These are phyloP conservation scores for Pachypanchax playfairii DNA, from an alignment of 2,113 vertebrate species.

Conservation along the genomic window DNA sequence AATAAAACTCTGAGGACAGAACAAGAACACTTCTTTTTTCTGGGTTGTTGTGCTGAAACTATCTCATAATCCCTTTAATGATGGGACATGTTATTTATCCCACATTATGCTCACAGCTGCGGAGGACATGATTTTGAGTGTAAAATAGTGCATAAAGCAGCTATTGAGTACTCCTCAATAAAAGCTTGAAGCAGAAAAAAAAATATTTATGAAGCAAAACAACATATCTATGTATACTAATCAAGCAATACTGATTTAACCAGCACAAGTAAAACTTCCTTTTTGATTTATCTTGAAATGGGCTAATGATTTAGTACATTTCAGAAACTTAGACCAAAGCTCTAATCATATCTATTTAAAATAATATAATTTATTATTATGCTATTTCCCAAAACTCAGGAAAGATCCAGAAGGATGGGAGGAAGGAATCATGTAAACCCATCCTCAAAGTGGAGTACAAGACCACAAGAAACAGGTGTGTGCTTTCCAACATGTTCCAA, in stretches of 20 bases:
- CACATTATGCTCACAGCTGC: neutral
- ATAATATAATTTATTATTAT: neutral
- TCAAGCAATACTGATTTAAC: neutral
- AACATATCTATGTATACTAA: neutral
- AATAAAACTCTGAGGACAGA: neutral
- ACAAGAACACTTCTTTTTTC: neutral
- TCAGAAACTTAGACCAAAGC: neutral
- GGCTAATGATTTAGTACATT: neutral
- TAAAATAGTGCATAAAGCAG: neutral
- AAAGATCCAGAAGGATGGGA: conserved; percentile 92
- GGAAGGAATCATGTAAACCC: conserved; percentile 96
- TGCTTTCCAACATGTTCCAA: neutral
- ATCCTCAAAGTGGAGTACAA: conserved; percentile 99
- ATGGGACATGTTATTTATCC: neutral
- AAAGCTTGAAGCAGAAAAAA: neutral
- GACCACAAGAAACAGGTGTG: conserved; percentile 92
- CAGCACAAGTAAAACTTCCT: neutral
- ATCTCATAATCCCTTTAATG: conserved; percentile 6
- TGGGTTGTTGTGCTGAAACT: neutral
- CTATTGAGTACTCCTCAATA: neutral
- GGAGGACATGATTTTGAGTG: neutral
- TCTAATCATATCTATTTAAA: too few species aligned
- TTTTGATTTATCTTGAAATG: neutral
- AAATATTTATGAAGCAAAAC: neutral
- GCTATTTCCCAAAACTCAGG: conserved; percentile 71